Conservation (phyloP, 2,113 vertebrate genomes). For the Erpornis zantholeuca region DNA sequence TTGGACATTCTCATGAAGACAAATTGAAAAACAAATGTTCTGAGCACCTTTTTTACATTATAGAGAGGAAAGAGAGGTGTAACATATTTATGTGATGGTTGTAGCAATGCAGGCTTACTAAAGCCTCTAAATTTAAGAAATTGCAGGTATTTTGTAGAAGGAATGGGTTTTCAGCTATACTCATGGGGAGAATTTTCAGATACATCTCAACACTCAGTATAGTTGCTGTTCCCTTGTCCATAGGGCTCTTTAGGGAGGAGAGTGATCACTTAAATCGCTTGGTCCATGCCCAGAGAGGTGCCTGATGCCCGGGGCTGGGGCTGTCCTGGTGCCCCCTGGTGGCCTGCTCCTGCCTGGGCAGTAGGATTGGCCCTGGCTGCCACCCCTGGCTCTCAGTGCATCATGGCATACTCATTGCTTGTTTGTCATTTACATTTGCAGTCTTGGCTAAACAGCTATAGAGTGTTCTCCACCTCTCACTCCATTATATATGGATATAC, state of each 20-base stretch:
- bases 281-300: background rate
- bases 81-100: background rate
- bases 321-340: background rate
- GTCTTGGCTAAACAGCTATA: background rate
- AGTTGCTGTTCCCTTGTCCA: background rate
- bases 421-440: background rate
- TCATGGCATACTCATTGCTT: background rate
- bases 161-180: background rate
- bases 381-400: background rate
- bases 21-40: background rate
- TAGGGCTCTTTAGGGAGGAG: background rate
- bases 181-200: background rate
- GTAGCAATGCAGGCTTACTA: background rate
- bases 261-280: background rate
- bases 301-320: fast-evolving
- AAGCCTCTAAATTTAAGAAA: background rate
- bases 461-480: background rate
- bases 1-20: background rate
- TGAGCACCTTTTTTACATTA: background rate
- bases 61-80: background rate
- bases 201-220: fast-evolving
- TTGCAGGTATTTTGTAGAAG: background rate
- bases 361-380: background rate
- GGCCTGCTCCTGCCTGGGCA: background rate
- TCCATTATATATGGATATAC: background rate